phyloP scores from a whole-genome alignment of 1,140 invertebrate species.

The Diprion similis region DNA sequence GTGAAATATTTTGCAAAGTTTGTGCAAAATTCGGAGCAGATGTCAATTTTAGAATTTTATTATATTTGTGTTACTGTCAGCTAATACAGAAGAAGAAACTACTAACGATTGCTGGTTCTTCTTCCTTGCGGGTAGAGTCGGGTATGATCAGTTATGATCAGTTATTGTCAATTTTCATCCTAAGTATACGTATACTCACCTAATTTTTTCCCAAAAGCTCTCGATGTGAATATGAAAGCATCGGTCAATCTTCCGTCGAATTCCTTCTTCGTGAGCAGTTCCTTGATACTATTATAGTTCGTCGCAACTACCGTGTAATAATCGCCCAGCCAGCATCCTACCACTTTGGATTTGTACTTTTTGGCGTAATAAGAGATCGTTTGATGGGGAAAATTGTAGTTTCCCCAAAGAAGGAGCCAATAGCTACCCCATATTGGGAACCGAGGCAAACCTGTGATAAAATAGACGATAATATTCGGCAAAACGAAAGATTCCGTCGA shows the following conservation, averaged over 20 bases:
- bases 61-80: too few relatives aligned
- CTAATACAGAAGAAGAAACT: too few relatives aligned
- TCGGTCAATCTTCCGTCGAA: conserved; percentile 54
- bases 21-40: too few relatives aligned
- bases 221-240: conserved; percentile 29
- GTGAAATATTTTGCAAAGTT: too few relatives aligned
- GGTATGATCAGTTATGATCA: too few relatives aligned
- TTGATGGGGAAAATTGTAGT: conserved; percentile 40
- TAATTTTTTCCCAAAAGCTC: conserved; percentile 42
- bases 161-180: too few relatives aligned
- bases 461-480: not conserved
- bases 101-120: too few relatives aligned
- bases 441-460: conserved; percentile 36
- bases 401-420: conserved; percentile 38
- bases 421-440: conserved; percentile 47
- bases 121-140: too few relatives aligned
- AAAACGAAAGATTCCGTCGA: not conserved
- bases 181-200: conserved; percentile 39
- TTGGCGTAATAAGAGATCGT: conserved; percentile 35
- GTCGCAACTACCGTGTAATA: conserved; percentile 49
- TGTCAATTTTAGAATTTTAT: too few relatives aligned
- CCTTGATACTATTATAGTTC: conserved; percentile 49
- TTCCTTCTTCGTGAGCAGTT: conserved; percentile 51
- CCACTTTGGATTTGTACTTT: conserved; percentile 56
- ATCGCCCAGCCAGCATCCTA: conserved; percentile 55